phyloP scores from a whole-genome alignment of 2,113 vertebrate genomes.

The Antigone vipio region DNA sequence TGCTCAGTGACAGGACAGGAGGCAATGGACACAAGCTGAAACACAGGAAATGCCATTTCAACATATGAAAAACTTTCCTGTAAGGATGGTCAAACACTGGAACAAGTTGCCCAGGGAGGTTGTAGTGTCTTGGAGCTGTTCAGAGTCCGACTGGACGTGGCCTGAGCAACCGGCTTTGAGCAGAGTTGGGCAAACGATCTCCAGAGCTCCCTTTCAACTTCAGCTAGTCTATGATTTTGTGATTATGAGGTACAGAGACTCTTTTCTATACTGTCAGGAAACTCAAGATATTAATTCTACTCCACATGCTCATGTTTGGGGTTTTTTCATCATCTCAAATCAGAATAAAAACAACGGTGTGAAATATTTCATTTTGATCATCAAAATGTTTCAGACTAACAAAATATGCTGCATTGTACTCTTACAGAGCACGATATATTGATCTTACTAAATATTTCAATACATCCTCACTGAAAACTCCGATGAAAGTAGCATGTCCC shows the following conservation, averaged over 20 bases:
- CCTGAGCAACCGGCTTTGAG: not conserved
- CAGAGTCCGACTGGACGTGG: not conserved
- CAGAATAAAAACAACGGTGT: not conserved
- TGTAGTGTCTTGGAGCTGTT: not conserved
- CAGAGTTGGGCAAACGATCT: not conserved
- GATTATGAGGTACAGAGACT: not conserved
- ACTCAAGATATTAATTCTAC: not conserved
- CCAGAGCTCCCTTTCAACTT: not conserved
- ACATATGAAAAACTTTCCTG: not conserved
- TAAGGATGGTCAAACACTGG: not conserved
- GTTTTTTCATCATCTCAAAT: not conserved
- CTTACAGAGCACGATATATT: not conserved
- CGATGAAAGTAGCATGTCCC: rapidly evolving
- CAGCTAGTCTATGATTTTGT: not conserved
- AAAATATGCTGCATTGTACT: not conserved
- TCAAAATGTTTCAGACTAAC: not conserved
- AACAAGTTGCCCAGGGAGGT: not conserved
- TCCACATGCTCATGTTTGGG: not conserved
- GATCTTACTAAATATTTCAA: not conserved
- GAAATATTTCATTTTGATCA: not conserved
- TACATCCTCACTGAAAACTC: not conserved
- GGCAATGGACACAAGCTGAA: not conserved
- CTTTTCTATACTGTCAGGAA: not conserved
- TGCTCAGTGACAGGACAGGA: not conserved
- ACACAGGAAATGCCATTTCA: not conserved